These are phyloP conservation scores for Synanthedon formicaeformis DNA, from an alignment of 2,888 invertebrate genomes.

Conservation along the genomic window DNA sequence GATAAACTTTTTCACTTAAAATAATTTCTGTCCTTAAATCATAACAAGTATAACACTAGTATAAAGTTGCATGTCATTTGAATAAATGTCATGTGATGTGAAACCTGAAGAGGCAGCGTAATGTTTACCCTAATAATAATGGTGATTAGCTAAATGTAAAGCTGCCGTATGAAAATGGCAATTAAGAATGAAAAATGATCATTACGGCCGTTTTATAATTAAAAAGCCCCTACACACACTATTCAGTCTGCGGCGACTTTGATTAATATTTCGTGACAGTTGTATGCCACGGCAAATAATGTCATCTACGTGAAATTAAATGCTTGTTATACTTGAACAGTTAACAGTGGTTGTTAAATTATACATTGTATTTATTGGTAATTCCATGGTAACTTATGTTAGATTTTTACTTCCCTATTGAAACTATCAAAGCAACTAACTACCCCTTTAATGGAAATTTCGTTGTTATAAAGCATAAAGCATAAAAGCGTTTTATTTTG, in stretches of 20 bases:
- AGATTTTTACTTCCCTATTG: too few species aligned
- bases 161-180: constrained; percentile 44
- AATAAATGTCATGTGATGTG: constrained; percentile 4
- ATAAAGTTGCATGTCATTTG: too few species aligned
- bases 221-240: constrained; percentile 46
- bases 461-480: too few species aligned
- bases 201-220: constrained; percentile 56
- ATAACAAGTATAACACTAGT: too few species aligned
- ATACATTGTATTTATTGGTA: too few species aligned
- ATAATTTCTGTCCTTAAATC: too few species aligned
- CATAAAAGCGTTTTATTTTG: too few species aligned
- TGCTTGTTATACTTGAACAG: not conserved
- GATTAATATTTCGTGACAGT: constrained; percentile 62
- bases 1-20: too few species aligned
- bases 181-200: constrained; percentile 69
- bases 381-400: too few species aligned
- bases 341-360: not conserved
- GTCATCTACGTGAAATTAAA: constrained; percentile 19
- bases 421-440: too few species aligned
- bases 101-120: constrained; percentile 20
- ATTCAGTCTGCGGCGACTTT: constrained; percentile 41
- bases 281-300: constrained; percentile 26
- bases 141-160: constrained; percentile 55
- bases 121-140: constrained; percentile 43
- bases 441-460: too few species aligned